Evolutionary conservation across 2,797 vertebrate species (phyloP).

Genomic region (Esox lucius): DNA sequence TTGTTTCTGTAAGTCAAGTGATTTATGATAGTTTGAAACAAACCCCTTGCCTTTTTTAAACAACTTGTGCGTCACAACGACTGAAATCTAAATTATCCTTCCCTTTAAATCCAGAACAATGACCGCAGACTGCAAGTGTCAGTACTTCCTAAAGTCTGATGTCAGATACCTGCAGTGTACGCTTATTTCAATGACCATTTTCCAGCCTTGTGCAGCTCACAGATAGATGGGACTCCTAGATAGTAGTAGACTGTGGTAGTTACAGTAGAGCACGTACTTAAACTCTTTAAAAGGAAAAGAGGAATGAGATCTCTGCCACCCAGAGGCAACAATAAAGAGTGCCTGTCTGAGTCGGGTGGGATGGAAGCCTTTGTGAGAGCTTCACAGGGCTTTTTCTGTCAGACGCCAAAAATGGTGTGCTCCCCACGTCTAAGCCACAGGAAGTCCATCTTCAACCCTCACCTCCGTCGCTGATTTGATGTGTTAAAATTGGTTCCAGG

Average conservation of each 20-base stretch:
- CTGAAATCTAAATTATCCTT: not conserved
- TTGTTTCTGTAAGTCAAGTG: not conserved
- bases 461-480: slow-evolving; percentile 91
- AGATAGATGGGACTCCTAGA: not conserved
- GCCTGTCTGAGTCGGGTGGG: slow-evolving; percentile 38
- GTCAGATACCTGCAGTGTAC: not conserved
- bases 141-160: not conserved
- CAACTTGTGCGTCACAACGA: too few species aligned
- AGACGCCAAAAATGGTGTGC: slow-evolving; percentile 72
- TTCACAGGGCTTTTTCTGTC: slow-evolving; percentile 38
- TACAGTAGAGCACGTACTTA: slow-evolving; percentile 71
- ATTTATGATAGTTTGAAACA: not conserved
- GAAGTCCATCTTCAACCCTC: slow-evolving; percentile 88
- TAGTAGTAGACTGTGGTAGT: slow-evolving; percentile 52
- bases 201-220: slow-evolving; percentile 14
- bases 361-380: slow-evolving; percentile 69
- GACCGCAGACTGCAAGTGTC: not conserved
- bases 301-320: slow-evolving; percentile 26
- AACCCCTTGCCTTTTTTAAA: not conserved
- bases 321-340: slow-evolving; percentile 33
- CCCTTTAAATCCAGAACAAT: not conserved
- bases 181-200: not conserved
- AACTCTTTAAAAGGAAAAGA: slow-evolving; percentile 44
- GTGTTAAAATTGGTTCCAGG: slow-evolving; percentile 93
- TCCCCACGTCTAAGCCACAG: slow-evolving; percentile 85